Conservation (phyloP, 2,888 invertebrate species). For the Amphipoea lucens region DNA sequence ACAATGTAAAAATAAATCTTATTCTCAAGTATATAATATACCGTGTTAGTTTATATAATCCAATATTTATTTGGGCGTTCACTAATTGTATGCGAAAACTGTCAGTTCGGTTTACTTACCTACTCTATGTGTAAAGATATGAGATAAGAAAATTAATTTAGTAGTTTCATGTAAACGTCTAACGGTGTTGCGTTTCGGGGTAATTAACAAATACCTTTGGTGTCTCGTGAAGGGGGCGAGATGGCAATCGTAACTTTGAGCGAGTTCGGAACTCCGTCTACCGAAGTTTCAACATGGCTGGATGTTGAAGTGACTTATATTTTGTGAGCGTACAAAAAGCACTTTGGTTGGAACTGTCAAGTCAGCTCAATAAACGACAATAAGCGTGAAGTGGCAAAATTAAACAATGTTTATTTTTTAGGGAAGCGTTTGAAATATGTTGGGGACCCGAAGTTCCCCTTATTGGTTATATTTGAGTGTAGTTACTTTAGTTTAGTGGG, state of each 20-base stretch:
- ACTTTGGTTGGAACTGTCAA: conserved; percentile 74
- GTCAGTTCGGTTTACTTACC: conserved; percentile 58
- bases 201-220: conserved; percentile 77
- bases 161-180: conserved; percentile 70
- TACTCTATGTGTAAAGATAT: conserved; percentile 67
- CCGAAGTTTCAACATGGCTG: conserved; percentile 45
- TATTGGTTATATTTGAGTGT: conserved; percentile 26
- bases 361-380: conserved; percentile 83
- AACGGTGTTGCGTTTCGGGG: conserved; percentile 68
- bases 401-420: conserved; percentile 73
- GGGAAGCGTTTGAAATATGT: conserved; percentile 59
- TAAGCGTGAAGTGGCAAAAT: conserved; percentile 82
- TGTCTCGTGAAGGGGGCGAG: conserved; percentile 55
- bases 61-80: conserved; percentile 65
- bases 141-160: conserved; percentile 71
- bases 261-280: conserved; percentile 52
- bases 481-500: not conserved
- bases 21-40: conserved; percentile 25
- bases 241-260: conserved; percentile 75
- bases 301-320: conserved; percentile 45
- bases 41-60: conserved; percentile 45
- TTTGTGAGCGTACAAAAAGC: conserved; percentile 59
- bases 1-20: conserved; percentile 31
- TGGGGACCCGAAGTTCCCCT: conserved; percentile 56
- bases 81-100: conserved; percentile 70